Conservation (phyloP, 2,888 invertebrate genomes). For the Melanophora roralis region DNA sequence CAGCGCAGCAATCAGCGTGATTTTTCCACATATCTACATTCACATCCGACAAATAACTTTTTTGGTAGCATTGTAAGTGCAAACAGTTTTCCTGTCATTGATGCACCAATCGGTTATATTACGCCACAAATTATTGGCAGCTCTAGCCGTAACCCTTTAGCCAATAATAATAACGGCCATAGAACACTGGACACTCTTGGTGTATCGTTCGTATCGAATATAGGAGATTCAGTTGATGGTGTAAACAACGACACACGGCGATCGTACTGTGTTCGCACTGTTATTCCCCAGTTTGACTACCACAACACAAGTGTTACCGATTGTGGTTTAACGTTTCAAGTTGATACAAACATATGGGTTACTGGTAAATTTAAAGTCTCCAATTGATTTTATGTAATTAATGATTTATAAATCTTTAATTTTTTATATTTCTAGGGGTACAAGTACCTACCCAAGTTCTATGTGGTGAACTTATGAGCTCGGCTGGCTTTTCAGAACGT, state of each 20-base stretch:
- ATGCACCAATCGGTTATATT: constrained; percentile 40
- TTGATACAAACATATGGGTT: constrained; percentile 87
- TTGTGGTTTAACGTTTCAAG: constrained; percentile 87
- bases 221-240: constrained; percentile 54
- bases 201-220: constrained; percentile 36
- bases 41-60: constrained; percentile 55
- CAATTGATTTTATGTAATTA: background rate
- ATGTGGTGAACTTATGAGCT: constrained; percentile 75
- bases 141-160: constrained; percentile 33
- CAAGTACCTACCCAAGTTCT: constrained; percentile 86
- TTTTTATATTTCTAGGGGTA: constrained; percentile 76
- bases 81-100: constrained; percentile 45
- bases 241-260: constrained; percentile 78
- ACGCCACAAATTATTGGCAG: constrained; percentile 45
- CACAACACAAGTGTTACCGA: constrained; percentile 87
- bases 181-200: constrained; percentile 61
- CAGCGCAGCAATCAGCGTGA: constrained; percentile 72
- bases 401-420: background rate
- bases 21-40: constrained; percentile 69
- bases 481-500: constrained; percentile 74
- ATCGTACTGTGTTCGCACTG: constrained; percentile 83
- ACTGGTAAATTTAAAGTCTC: constrained; percentile 79
- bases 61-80: constrained; percentile 39
- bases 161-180: constrained; percentile 6
- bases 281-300: constrained; percentile 84